Percentiles rank a stretch among this genome's conserved stretches.
Evolutionary conservation across 1,140 invertebrate genomes (phyloP).

Genomic region (Eufriesea mexicana): DNA sequence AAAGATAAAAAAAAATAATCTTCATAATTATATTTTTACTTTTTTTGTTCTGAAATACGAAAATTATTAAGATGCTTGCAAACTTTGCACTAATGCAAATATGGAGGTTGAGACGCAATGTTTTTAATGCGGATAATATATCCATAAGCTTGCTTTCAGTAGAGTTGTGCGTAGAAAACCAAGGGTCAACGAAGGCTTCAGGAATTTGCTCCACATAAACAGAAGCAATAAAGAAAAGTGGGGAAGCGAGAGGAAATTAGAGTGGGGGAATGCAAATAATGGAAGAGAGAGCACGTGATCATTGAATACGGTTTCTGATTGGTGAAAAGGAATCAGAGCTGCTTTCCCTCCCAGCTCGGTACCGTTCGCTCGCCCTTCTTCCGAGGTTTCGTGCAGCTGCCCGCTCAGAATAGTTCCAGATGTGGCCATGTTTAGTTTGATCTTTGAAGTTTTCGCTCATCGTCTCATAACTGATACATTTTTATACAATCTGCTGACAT

Average conservation of each 20-base stretch:
- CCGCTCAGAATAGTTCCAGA: conserved; percentile 82
- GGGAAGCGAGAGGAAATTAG: neutral
- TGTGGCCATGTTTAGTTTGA: conserved; percentile 82
- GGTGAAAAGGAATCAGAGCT: conserved; percentile 41
- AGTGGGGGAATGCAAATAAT: conserved; percentile 32
- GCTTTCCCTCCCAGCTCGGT: conserved; percentile 55
- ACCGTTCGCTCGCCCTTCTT: conserved; percentile 43
- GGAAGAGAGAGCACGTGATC: conserved; percentile 63
- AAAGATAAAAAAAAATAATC: neutral
- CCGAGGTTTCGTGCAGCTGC: conserved; percentile 63
- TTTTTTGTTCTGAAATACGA: neutral
- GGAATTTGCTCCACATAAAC: conserved; percentile 54
- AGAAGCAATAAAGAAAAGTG: conserved; percentile 16
- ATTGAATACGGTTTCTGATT: conserved; percentile 45
- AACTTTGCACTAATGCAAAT: no score
- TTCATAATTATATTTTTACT: neutral
- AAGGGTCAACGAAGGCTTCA: conserved; percentile 36
- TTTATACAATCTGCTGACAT: conserved; percentile 69
- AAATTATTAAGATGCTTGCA: neutral
- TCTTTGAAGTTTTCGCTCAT: conserved; percentile 80
- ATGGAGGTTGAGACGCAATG: conserved; percentile 8
- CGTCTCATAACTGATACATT: conserved; percentile 73
- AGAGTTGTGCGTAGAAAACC: conserved; percentile 32
- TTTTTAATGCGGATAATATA: conserved; percentile 56
- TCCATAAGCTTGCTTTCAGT: conserved; percentile 26